Evolutionary conservation across 2,797 vertebrate genomes (phyloP).

Genomic region (Rhincodon typus): DNA sequence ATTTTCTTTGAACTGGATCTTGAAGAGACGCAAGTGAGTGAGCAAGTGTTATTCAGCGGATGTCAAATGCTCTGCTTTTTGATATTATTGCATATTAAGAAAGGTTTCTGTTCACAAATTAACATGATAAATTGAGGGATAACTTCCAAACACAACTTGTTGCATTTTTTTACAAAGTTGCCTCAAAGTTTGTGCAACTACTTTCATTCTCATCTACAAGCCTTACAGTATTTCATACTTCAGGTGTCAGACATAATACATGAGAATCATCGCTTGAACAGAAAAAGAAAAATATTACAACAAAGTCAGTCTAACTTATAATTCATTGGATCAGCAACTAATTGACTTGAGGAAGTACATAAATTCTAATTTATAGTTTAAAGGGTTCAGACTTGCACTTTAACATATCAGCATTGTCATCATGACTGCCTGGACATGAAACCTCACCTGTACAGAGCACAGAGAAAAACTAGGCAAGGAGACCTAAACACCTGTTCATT

Average conservation of each 20-base stretch:
- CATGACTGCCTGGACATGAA: not conserved
- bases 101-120: not conserved
- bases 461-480: not conserved
- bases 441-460: not conserved
- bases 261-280: not conserved
- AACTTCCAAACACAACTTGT: not conserved
- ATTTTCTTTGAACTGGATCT: not conserved
- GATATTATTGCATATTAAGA: not conserved
- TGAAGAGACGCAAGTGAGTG: not conserved
- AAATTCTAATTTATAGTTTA: not conserved
- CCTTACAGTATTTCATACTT: not conserved
- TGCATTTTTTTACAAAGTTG: not conserved
- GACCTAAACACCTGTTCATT: not conserved
- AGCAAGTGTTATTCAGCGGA: not conserved
- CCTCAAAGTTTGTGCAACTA: not conserved
- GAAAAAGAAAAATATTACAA: not conserved
- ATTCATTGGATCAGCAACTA: not conserved
- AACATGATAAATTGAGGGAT: not conserved
- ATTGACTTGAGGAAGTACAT: not conserved
- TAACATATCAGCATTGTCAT: not conserved
- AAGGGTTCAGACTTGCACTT: not conserved
- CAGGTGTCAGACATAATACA: not conserved
- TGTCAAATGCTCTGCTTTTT: not conserved
- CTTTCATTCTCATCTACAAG: not conserved
- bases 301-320: not conserved